Evolutionary conservation across 2,888 invertebrate species (phyloP).

Genomic region (Ceratothoa steindachneri): DNA sequence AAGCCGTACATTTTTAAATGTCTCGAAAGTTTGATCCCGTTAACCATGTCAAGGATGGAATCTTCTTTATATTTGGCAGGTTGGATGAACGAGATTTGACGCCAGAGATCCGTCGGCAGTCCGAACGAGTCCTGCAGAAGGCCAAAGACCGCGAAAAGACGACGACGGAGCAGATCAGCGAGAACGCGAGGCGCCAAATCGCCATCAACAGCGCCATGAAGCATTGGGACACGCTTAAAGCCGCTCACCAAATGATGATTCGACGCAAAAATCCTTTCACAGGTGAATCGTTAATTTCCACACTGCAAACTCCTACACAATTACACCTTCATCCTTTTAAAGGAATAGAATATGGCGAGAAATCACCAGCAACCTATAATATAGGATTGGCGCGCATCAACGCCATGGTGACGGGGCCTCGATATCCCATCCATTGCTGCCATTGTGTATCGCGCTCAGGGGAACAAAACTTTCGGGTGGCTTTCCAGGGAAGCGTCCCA

Average conservation of each 20-base stretch:
- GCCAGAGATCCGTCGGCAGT: conserved; percentile 34
- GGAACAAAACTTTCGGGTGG: too few relatives aligned
- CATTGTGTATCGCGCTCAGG: too few relatives aligned
- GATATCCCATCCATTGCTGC: too few relatives aligned
- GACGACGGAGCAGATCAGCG: conserved; percentile 28
- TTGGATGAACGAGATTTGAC: conserved; percentile 42
- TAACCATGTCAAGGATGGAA: too few relatives aligned
- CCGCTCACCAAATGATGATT: conserved; percentile 24
- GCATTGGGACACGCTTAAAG: conserved; percentile 42
- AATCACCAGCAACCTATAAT: too few relatives aligned
- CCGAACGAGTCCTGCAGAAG: conserved; percentile 41
- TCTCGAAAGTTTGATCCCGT: too few relatives aligned
- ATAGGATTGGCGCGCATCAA: too few relatives aligned
- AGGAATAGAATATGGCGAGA: too few relatives aligned
- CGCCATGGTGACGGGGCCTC: too few relatives aligned
- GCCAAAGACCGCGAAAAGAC: conserved; percentile 37
- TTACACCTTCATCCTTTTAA: background rate
- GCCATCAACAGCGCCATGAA: conserved; percentile 46
- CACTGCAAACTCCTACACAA: background rate
- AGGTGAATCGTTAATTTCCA: background rate
- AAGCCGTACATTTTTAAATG: too few relatives aligned
- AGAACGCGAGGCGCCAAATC: conserved; percentile 39
- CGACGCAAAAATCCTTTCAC: conserved; percentile 3
- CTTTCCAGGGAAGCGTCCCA: too few relatives aligned
- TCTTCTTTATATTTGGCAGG: conserved; percentile 15